Evolutionary conservation across 2,797 vertebrate genomes (phyloP).

Genomic region (Amphiprion clarkii): DNA sequence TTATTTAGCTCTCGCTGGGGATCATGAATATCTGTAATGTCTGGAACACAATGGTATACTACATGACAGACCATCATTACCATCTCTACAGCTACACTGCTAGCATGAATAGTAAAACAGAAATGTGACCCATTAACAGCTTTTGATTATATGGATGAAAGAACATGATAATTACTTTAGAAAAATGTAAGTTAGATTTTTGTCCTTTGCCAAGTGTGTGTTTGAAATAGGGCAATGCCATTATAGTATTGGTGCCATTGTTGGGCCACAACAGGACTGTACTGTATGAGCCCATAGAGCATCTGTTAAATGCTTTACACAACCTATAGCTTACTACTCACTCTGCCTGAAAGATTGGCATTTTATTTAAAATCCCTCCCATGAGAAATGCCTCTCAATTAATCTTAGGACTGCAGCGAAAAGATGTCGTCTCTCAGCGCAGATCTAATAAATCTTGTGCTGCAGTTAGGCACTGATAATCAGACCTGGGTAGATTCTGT

Average conservation of each 20-base stretch:
- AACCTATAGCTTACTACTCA: constrained; percentile 28
- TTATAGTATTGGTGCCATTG: background rate
- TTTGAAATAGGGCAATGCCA: constrained; percentile 14
- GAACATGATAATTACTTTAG: no score
- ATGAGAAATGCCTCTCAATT: constrained; percentile 54
- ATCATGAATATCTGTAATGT: no score
- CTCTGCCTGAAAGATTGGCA: constrained; percentile 25
- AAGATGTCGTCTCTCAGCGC: constrained; percentile 27
- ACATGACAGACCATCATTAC: no score
- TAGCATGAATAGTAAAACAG: no score
- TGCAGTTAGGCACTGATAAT: constrained; percentile 54
- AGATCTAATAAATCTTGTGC: constrained; percentile 57
- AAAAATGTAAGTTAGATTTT: background rate
- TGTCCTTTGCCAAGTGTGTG: background rate
- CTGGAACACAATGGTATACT: no score
- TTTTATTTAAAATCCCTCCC: constrained; percentile 57
- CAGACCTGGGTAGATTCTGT: constrained; percentile 33
- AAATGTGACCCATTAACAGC: background rate
- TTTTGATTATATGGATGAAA: no score
- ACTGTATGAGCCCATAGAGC: constrained; percentile 1
- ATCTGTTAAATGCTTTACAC: constrained; percentile 3
- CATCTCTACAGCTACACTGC: no score
- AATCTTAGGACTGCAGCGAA: constrained; percentile 44
- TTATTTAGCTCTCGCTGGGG: no score
- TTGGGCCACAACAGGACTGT: background rate